These are phyloP conservation scores for Sebastolobus alascanus DNA, from an alignment of 2,797 vertebrate genomes.

Conservation along the genomic window DNA sequence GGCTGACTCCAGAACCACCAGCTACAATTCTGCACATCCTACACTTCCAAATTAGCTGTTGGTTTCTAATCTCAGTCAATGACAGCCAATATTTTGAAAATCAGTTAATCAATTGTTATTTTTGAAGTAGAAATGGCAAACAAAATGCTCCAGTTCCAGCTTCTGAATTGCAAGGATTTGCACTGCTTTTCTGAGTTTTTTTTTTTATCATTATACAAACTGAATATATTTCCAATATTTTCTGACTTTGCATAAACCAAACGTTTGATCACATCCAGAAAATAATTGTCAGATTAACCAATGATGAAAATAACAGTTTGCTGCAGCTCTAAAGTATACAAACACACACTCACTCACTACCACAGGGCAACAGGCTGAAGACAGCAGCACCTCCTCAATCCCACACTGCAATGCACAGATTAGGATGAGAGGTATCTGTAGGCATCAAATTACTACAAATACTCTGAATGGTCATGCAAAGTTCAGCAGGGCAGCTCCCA, in stretches of 20 bases:
- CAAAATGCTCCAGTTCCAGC: not conserved
- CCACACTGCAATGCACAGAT: constrained; percentile 13
- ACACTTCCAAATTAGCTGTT: not conserved
- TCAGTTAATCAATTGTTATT: not conserved
- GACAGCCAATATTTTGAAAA: not conserved
- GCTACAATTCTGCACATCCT: not conserved
- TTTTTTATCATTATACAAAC: too few species aligned
- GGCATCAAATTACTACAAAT: not conserved
- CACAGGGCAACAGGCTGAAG: constrained; percentile 15
- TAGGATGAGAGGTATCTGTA: not conserved
- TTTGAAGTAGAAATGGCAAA: not conserved
- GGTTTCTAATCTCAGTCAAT: not conserved
- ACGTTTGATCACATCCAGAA: not conserved
- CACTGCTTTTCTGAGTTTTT: too few species aligned
- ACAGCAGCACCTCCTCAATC: constrained; percentile 23
- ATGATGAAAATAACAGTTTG: constrained; percentile 9
- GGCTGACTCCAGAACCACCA: not conserved
- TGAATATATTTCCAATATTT: not conserved
- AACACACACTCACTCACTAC: not conserved
- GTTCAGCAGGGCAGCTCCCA: constrained; percentile 19
- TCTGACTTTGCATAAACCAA: not conserved
- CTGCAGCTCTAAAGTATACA: not conserved
- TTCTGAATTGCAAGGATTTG: not conserved
- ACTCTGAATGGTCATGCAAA: constrained; percentile 1
- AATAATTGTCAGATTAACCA: constrained; percentile 5